A percentile compares a stretch with the other conserved stretches of the same genome.
Evolutionary conservation across 2,888 invertebrate genomes (phyloP).

Genomic region (Glomeris marginata): DNA sequence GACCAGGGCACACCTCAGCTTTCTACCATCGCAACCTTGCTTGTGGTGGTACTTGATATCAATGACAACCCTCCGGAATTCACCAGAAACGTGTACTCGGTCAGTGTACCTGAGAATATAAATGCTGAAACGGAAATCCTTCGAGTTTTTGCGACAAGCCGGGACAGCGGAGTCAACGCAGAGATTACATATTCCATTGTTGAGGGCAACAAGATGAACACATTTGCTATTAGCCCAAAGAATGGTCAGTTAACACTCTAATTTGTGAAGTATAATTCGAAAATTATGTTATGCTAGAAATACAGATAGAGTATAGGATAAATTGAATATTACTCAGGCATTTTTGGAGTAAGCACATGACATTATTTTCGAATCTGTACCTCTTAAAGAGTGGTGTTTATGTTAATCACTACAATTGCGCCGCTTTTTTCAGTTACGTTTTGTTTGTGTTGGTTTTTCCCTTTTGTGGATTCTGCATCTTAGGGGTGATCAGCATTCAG

Average conservation of each 20-base stretch:
- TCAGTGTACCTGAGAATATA: conserved; percentile 56
- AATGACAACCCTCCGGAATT: conserved; percentile 94
- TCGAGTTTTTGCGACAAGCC: conserved; percentile 74
- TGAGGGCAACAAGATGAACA: conserved; percentile 74
- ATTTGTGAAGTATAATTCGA: too few species aligned
- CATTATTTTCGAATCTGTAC: too few species aligned
- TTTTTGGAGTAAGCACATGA: background rate
- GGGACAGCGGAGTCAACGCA: conserved; percentile 84
- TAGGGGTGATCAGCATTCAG: conserved; percentile 57
- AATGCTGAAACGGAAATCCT: conserved; percentile 64
- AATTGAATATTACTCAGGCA: too few species aligned
- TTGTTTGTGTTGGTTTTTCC: background rate
- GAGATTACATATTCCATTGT: conserved; percentile 75
- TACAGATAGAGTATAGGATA: too few species aligned
- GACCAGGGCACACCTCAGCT: conserved; percentile 68
- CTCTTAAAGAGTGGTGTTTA: too few species aligned
- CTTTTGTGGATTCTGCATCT: conserved; percentile 4
- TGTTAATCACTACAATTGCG: background rate
- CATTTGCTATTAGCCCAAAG: conserved; percentile 57
- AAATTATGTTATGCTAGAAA: too few species aligned
- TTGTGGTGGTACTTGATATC: conserved; percentile 75
- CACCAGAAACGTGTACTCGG: conserved; percentile 58
- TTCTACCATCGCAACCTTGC: conserved; percentile 48
- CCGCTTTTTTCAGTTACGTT: background rate
- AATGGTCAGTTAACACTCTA: conserved; percentile 30